Evolutionary conservation across 2,113 vertebrate species (phyloP).

Genomic region (Australoheros scitulus): DNA sequence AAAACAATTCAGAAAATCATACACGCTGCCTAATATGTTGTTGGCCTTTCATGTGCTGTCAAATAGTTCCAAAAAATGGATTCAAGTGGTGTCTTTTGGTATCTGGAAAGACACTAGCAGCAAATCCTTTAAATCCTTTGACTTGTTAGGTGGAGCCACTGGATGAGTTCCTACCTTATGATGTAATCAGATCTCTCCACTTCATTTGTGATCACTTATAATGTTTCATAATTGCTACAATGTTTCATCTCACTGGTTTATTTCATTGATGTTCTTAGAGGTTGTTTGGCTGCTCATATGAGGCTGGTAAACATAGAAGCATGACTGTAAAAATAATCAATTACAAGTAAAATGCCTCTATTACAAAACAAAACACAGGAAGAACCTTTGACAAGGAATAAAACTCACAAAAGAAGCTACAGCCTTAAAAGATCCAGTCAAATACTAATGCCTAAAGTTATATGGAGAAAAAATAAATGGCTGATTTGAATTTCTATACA

Average conservation of each 20-base stretch:
- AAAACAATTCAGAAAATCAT: neutral
- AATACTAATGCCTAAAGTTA: neutral
- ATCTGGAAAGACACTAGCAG: neutral
- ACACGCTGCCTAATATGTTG: neutral
- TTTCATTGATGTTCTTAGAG: neutral
- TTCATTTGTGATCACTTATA: neutral
- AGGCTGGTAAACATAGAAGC: neutral
- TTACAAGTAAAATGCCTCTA: neutral
- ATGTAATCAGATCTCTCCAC: too few relatives aligned
- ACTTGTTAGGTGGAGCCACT: neutral
- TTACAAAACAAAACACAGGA: neutral
- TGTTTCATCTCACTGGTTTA: neutral
- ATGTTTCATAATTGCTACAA: neutral
- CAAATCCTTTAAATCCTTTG: neutral
- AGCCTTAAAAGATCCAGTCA: neutral
- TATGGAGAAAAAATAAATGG: conserved; percentile 5
- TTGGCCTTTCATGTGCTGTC: neutral
- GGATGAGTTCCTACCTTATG: neutral
- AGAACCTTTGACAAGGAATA: neutral
- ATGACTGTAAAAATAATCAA: neutral
- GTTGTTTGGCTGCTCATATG: neutral
- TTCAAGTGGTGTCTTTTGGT: neutral
- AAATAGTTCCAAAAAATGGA: neutral
- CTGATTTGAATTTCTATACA: conserved; percentile 8
- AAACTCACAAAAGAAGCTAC: neutral